Conservation (phyloP, 2,113 vertebrate genomes). For the Tinamus guttatus region DNA sequence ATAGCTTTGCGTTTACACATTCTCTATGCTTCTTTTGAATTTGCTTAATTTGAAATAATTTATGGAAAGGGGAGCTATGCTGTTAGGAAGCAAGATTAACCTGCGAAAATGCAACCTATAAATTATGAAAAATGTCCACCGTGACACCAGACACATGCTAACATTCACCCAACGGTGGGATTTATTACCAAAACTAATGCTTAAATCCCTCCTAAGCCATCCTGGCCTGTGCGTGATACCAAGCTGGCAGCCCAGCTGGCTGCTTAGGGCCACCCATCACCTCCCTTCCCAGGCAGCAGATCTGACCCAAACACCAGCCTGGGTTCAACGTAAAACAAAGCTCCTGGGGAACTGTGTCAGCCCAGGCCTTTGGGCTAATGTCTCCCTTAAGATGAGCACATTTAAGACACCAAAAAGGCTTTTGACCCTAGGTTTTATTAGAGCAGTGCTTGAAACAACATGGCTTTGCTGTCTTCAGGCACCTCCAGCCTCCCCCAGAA, state of each 20-base stretch:
- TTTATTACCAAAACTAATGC: not conserved
- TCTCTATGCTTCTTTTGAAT: not conserved
- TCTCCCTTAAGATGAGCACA: not conserved
- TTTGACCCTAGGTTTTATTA: not conserved
- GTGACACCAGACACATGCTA: not conserved
- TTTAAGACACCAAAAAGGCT: not conserved
- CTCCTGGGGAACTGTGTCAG: not conserved
- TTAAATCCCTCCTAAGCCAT: not conserved
- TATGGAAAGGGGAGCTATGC: not conserved
- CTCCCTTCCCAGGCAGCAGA: fast-evolving
- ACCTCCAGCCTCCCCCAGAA: not conserved
- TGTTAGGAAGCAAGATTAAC: not conserved
- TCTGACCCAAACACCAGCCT: not conserved
- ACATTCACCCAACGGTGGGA: not conserved
- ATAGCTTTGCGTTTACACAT: not conserved
- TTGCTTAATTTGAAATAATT: not conserved
- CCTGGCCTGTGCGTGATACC: too few species aligned
- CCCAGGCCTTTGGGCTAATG: not conserved
- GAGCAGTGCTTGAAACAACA: not conserved
- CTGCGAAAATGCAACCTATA: not conserved
- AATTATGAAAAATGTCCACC: not conserved
- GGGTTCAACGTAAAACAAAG: not conserved
- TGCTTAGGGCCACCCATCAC: not conserved
- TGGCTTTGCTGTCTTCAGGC: not conserved
- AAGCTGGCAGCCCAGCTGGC: fast-evolving